Base-by-base conservation (phyloP, 2,113 vertebrate genomes). In the Gadus chalcogrammus region DNA sequence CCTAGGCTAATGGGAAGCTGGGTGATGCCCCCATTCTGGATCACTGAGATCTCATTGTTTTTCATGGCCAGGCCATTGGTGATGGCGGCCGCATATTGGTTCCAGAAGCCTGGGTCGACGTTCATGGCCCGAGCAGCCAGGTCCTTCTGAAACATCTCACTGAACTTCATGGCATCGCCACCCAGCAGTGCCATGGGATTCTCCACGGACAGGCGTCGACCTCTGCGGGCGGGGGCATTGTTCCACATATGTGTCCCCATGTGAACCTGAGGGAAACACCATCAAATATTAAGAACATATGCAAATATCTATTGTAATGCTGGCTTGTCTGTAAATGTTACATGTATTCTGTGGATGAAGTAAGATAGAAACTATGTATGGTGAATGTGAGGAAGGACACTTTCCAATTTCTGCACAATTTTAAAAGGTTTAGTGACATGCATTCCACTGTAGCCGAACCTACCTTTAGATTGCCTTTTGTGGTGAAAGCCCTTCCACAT, bases 181-280 rank as follows among this genome's bases (percentile, higher is more conserved):
- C 97, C 97, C 0, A 99, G 90, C 86, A 99, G 89, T 60, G 97
- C 96, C 96, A 99, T 97, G 70, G 97, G 97, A 84, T 99, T 99
- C 85, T 99, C 97, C 78, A 99, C 96, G 0, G 97, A 99, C 28
- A 99, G 93, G 22, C 97, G 94, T 38, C 97, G 95, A 70, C 97
- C 97, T 0, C 97, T 93, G n/a, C 97, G 91, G 2, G 97, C 97
- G 0, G 97, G 97, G 24, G 97, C 96, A 0, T 99, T 99, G 92
- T 99, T 99, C 97, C 97, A 99, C 97, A 99, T 98, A 88, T 99
- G 97, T 5, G 97, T 99, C 72, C 97, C 97, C 97, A 99, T 99
- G 89, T 99, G 97, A 79, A 99, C 97, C 97, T 99, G 91, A 68
- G 5, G 64, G 77, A 15, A 64, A 69, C 4, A 73, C 56, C 60